A percentile compares a stretch with the other conserved stretches of the same genome.
Conservation (phyloP, 2,113 vertebrate species). For the Antennarius striatus region DNA sequence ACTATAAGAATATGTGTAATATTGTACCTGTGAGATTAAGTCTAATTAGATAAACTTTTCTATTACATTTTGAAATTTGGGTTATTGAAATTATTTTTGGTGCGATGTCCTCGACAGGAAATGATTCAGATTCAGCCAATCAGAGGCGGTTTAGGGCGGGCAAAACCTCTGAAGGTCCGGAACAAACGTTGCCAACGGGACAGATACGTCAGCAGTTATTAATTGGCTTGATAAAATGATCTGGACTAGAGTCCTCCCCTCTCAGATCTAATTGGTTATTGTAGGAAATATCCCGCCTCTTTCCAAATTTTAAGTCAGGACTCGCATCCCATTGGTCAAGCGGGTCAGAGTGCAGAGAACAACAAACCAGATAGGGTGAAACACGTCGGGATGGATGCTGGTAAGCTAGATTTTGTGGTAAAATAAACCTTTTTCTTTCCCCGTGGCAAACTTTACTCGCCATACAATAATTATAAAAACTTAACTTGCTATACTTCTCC, state of each 20-base stretch:
- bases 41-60: too few relatives aligned
- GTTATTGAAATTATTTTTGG: too few relatives aligned
- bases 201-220: slow-evolving; percentile 14
- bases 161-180: too few relatives aligned
- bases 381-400: slow-evolving; percentile 84
- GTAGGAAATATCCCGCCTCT: slow-evolving; percentile 5
- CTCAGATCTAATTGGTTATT: slow-evolving; percentile 27
- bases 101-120: neutral
- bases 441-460: neutral
- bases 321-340: slow-evolving; percentile 63
- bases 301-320: slow-evolving; percentile 30
- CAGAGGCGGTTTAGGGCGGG: too few relatives aligned
- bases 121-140: neutral
- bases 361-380: slow-evolving; percentile 80
- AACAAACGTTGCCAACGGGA: neutral
- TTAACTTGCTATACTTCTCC: neutral
- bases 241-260: neutral
- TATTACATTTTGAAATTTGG: too few relatives aligned
- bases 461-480: neutral
- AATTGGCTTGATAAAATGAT: slow-evolving; percentile 15
- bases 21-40: too few relatives aligned
- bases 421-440: slow-evolving; percentile 1
- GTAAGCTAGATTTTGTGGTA: slow-evolving; percentile 63
- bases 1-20: too few relatives aligned
- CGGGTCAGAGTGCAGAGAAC: slow-evolving; percentile 45